Evolutionary conservation across 1,140 invertebrate genomes (phyloP).

Genomic region (Archegozetes longisetosus): DNA sequence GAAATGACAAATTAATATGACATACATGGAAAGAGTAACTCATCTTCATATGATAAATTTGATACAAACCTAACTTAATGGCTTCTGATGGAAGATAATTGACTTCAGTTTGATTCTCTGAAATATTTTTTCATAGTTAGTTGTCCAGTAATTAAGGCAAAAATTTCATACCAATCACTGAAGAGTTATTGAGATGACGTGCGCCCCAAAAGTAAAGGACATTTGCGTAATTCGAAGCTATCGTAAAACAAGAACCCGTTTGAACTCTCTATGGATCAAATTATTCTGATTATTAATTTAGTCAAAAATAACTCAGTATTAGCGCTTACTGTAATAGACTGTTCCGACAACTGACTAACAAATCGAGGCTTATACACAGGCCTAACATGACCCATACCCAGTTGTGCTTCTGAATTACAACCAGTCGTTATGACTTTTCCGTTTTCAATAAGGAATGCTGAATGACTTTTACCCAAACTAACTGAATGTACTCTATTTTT

Average conservation of each 20-base stretch:
- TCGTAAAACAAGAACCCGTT: conserved; percentile 32
- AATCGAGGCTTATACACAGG: not conserved
- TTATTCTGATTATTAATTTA: not conserved
- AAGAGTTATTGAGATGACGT: conserved; percentile 16
- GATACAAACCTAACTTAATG: too few relatives aligned
- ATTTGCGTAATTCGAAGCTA: conserved; percentile 45
- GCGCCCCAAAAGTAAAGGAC: conserved; percentile 52
- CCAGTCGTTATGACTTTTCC: not conserved
- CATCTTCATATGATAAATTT: too few relatives aligned
- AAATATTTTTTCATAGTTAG: too few relatives aligned
- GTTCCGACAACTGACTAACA: not conserved
- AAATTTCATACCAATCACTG: not conserved
- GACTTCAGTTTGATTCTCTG: too few relatives aligned
- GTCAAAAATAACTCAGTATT: not conserved
- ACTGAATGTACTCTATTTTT: not conserved
- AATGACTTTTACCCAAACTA: not conserved
- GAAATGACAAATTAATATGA: too few relatives aligned
- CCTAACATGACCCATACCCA: not conserved
- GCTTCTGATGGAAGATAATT: too few relatives aligned
- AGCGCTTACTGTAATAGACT: not conserved
- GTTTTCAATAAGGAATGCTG: not conserved
- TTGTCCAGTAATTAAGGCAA: too few relatives aligned
- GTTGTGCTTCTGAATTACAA: conserved; percentile 1
- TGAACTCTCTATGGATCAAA: not conserved
- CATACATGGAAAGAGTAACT: too few relatives aligned